Evolutionary conservation across 2,888 invertebrate species (phyloP).

Genomic region (Osmoderma eremita): DNA sequence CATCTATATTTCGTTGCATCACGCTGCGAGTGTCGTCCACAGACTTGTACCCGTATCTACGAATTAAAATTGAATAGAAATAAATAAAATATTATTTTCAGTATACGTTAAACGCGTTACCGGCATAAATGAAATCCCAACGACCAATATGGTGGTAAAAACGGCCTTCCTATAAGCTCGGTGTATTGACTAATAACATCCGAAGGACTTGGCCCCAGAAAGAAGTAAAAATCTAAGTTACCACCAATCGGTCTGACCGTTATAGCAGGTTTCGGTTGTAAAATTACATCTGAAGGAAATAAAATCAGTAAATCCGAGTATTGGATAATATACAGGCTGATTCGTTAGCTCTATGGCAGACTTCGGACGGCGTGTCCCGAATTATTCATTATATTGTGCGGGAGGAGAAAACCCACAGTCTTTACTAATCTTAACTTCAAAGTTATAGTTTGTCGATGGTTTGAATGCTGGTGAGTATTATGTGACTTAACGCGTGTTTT

Average conservation of each 20-base stretch:
- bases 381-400: no score
- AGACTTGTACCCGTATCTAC: slow-evolving; percentile 69
- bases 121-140: slow-evolving; percentile 89
- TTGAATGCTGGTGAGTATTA: no score
- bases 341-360: no score
- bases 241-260: slow-evolving; percentile 88
- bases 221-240: slow-evolving; percentile 80
- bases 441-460: no score
- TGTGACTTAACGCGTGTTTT: no score
- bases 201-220: slow-evolving; percentile 79
- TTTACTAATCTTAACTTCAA: no score
- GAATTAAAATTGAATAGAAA: slow-evolving; percentile 61
- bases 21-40: slow-evolving; percentile 73
- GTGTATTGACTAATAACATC: slow-evolving; percentile 77
- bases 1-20: slow-evolving; percentile 75
- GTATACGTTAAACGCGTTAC: slow-evolving; percentile 56
- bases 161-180: slow-evolving; percentile 77
- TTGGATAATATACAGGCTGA: no score
- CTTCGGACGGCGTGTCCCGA: no score
- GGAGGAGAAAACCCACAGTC: no score
- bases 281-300: slow-evolving; percentile 72
- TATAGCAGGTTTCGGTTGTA: slow-evolving; percentile 83
- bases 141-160: slow-evolving; percentile 88
- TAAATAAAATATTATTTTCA: slow-evolving; percentile 23
- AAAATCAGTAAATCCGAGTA: neutral